Evolutionary conservation across 2,113 vertebrate species (phyloP).

Genomic region (Tapirus terrestris): DNA sequence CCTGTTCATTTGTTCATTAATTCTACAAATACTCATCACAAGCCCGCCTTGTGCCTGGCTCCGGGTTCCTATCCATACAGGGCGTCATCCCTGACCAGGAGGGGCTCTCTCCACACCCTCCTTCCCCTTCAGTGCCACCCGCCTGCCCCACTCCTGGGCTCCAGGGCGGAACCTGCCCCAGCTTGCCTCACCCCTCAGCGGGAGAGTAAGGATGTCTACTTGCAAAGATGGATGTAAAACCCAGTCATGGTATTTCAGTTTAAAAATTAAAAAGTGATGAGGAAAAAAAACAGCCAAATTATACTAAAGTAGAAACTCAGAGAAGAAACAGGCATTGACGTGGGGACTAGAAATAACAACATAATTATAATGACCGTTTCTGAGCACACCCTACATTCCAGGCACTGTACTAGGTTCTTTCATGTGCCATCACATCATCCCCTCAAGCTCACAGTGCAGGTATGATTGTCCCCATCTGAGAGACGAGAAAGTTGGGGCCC

Average conservation of each 20-base stretch:
- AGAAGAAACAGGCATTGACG: neutral
- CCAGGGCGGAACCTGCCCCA: neutral
- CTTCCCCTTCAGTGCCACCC: fast-evolving
- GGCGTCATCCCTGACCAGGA: neutral
- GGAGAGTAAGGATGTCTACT: neutral
- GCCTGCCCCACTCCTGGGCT: neutral
- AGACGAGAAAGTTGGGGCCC: neutral
- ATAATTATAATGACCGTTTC: neutral
- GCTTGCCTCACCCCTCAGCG: neutral
- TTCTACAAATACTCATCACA: neutral
- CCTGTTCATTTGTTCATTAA: neutral
- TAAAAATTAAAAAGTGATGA: neutral
- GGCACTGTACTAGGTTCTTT: neutral
- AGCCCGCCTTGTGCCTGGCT: neutral
- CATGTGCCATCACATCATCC: neutral
- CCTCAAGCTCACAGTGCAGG: neutral
- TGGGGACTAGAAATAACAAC: neutral
- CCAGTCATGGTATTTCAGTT: neutral
- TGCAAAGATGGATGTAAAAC: neutral
- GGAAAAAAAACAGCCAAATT: neutral
- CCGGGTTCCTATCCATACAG: neutral
- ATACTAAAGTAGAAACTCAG: neutral
- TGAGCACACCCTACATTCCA: neutral
- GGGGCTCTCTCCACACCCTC: neutral
- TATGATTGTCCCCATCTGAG: neutral